Conservation (phyloP, 2,113 vertebrate species). For the Peromyscus californicus region DNA sequence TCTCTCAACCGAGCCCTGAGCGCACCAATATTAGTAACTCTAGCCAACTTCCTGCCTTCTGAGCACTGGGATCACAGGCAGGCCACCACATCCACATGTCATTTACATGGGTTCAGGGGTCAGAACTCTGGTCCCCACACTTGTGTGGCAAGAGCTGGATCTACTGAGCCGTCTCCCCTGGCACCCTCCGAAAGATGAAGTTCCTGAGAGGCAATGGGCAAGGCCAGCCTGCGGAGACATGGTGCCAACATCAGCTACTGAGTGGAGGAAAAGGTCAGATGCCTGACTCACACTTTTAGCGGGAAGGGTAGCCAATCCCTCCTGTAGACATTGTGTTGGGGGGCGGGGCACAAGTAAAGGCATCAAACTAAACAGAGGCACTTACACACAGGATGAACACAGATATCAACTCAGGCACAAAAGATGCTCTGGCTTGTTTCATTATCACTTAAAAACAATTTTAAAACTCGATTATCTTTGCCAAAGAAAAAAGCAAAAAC, state of each 20-base stretch:
- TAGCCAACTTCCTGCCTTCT: neutral
- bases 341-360: neutral
- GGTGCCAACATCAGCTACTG: neutral
- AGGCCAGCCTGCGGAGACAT: neutral
- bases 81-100: neutral
- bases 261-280: neutral
- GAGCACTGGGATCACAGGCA: neutral
- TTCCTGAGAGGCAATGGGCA: neutral
- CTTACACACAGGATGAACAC: neutral
- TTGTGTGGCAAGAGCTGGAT: neutral
- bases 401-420: neutral
- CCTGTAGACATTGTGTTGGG: neutral
- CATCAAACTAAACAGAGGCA: neutral
- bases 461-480: slow-evolving; percentile 79
- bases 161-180: neutral
- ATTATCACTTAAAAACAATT: slow-evolving; percentile 84
- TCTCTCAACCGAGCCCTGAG: neutral
- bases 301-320: neutral
- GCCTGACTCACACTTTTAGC: neutral
- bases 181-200: neutral
- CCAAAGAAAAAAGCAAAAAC: neutral
- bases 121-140: neutral
- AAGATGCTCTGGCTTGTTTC: slow-evolving; percentile 75
- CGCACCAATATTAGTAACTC: neutral
- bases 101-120: neutral